phyloP scores from a whole-genome alignment of 2,113 vertebrate genomes.

The Archocentrus centrarchus region DNA sequence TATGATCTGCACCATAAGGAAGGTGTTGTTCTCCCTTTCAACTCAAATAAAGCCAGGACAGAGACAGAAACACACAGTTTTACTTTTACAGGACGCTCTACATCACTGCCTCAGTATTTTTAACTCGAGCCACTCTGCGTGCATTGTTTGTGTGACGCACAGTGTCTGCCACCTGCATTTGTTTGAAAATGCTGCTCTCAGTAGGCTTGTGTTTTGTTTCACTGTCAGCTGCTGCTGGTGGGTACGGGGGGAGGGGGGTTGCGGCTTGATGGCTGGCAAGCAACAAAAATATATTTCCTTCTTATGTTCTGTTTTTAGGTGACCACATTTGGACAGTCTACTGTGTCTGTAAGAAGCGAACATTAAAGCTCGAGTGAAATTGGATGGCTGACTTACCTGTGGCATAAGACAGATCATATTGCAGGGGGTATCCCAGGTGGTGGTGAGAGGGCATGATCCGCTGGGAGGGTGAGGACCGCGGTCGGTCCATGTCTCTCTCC shows the following conservation, averaged over 20 bases:
- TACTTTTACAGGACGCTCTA: not conserved
- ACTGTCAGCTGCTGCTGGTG: conserved; percentile 70
- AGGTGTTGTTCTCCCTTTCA: conserved; percentile 19
- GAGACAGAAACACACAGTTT: not conserved
- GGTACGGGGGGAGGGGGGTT: conserved; percentile 84
- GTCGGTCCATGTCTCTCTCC: conserved; percentile 87
- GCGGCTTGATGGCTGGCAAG: conserved; percentile 87
- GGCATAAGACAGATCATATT: conserved; percentile 96
- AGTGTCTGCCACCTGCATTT: conserved; percentile 25
- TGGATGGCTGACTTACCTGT: conserved; percentile 84
- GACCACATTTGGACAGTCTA: not conserved
- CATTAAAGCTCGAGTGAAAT: not conserved
- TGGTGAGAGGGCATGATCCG: conserved; percentile 96
- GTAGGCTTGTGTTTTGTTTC: conserved; percentile 31
- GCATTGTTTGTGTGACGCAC: conserved; percentile 2
- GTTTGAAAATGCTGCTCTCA: conserved; percentile 21
- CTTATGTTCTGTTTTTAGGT: conserved; percentile 20
- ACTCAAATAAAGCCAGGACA: conserved; percentile 19
- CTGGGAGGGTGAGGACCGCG: conserved; percentile 96
- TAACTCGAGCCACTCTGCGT: not conserved
- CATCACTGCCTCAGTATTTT: conserved; percentile 1
- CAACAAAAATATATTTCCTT: conserved; percentile 6
- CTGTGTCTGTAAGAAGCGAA: not conserved
- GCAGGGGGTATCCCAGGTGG: conserved; percentile 94
- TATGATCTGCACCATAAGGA: conserved; percentile 10